Evolutionary conservation across 2,797 vertebrate genomes (phyloP), one percentile per base, ranked within the genome.

Genomic region (Crotalus adamanteus): DNA sequence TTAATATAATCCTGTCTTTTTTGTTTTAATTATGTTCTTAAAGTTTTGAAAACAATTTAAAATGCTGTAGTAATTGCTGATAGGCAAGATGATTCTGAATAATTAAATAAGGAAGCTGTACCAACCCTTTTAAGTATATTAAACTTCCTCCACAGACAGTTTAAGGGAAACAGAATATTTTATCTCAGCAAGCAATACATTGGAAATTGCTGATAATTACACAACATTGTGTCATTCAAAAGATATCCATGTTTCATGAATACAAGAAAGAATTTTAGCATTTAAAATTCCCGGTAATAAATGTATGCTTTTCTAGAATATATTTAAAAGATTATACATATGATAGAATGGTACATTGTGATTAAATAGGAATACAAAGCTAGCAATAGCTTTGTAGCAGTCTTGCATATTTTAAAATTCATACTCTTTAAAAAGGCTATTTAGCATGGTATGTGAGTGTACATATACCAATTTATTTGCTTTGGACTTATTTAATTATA

Each of bases 31-130:
- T 95, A 95, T 96, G 94, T 95, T 96, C 94, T 95, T 97, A 94
- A 94, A 94, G 91, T 95, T 98, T 97, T 97, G 94, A 95, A 97
- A 98, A 97, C 96, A 91, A 97, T 98, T 97, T 96, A 97, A 96
- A 97, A 97, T 97, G 94, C 95, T 97, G 92, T 95, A 96, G 95
- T 47, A 97, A 97, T 97, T 97, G 95, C 97, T 97, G 97, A 96
- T 91, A 97, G 97, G 96, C 96, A 96, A 93, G 95, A 95, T 95
- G 94, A 90, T 96, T 97, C 95, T 95, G 94, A 95, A 95, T 96
- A 97, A 97, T 97, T 96, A 95, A 53, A 95, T 91, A 92, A 95
- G 95, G 93, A 97, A 97, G 95, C 91, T 94, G 94, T 95, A 95
- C 92, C 95, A 96, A 97, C 96, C 95, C 90, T 92, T 97, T 97